Conservation (phyloP, 2,888 invertebrate species). For the Spodoptera littoralis region DNA sequence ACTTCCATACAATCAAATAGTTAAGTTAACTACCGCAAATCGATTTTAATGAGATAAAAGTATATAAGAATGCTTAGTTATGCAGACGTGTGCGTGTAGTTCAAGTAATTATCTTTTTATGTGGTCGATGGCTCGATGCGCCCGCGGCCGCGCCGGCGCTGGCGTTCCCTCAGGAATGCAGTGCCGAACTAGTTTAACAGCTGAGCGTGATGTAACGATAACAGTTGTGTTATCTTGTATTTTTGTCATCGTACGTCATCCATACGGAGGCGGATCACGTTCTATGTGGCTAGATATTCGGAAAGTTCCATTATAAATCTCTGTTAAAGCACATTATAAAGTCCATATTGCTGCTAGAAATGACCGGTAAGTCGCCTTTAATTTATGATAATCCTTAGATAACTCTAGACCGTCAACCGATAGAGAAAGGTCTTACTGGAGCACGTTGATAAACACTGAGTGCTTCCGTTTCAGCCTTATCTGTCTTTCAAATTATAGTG, state of each 20-base stretch:
- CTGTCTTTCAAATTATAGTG: slow-evolving; percentile 23
- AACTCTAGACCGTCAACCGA: slow-evolving; percentile 26
- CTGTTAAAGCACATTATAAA: not conserved
- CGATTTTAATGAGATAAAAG: slow-evolving; percentile 31
- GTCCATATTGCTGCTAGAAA: slow-evolving; percentile 1
- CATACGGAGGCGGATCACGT: slow-evolving; percentile 21
- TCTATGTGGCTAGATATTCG: slow-evolving; percentile 5
- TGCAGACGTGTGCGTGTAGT: slow-evolving; percentile 53
- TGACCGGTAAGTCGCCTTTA: slow-evolving; percentile 7
- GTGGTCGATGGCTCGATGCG: slow-evolving; percentile 62
- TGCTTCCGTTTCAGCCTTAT: slow-evolving; percentile 32
- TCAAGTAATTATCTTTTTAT: slow-evolving; percentile 65
- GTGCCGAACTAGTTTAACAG: slow-evolving; percentile 76
- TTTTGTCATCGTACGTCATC: slow-evolving; percentile 63
- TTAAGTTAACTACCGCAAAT: slow-evolving; percentile 24
- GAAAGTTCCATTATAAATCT: slow-evolving; percentile 24
- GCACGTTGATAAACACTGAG: slow-evolving; percentile 23
- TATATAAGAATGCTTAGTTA: slow-evolving; percentile 43
- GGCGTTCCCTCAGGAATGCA: slow-evolving; percentile 84
- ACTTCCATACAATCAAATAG: slow-evolving; percentile 13
- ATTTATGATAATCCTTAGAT: slow-evolving; percentile 29
- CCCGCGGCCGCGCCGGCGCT: slow-evolving; percentile 55
- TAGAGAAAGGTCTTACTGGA: slow-evolving; percentile 20
- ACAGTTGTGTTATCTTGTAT: slow-evolving; percentile 68
- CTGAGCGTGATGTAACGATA: slow-evolving; percentile 77